A percentile compares a stretch with the other conserved stretches of the same genome.
phyloP scores from a whole-genome alignment of 2,888 invertebrate species.

The Elmis aenea region DNA sequence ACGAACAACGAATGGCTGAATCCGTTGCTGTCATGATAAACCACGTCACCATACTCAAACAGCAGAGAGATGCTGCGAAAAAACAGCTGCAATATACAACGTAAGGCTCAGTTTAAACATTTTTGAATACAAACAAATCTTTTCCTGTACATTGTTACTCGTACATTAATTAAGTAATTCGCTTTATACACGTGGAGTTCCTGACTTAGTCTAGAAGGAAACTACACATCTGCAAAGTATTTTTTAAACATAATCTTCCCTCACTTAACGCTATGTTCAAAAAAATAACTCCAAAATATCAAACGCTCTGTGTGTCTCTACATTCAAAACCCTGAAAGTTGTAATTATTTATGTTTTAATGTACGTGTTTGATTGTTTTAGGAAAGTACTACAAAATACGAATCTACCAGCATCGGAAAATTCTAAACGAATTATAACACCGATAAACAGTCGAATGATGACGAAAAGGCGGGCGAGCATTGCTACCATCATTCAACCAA shows the following conservation, averaged over 20 bases:
- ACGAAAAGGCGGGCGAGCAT: constrained; percentile 53
- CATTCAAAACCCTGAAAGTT: no score
- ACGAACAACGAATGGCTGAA: constrained; percentile 53
- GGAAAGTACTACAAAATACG: constrained; percentile 39
- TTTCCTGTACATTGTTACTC: neutral
- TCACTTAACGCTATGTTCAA: no score
- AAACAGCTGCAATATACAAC: constrained; percentile 55
- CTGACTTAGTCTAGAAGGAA: no score
- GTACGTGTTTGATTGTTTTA: no score
- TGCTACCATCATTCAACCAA: constrained; percentile 49
- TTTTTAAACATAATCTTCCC: no score
- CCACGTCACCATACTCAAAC: constrained; percentile 55
- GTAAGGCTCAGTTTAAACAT: constrained; percentile 41
- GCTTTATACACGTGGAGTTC: neutral
- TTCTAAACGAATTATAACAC: constrained; percentile 12
- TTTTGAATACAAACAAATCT: constrained; percentile 3
- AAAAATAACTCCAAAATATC: neutral
- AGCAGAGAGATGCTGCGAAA: constrained; percentile 52
- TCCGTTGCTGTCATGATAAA: constrained; percentile 55
- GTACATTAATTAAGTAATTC: neutral
- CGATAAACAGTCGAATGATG: constrained; percentile 27
- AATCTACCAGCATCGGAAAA: constrained; percentile 26
- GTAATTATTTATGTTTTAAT: no score
- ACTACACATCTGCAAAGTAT: no score
- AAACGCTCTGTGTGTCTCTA: constrained; percentile 1